phyloP scores from a whole-genome alignment of 2,888 invertebrate species.

The Cosmopolites sordidus region DNA sequence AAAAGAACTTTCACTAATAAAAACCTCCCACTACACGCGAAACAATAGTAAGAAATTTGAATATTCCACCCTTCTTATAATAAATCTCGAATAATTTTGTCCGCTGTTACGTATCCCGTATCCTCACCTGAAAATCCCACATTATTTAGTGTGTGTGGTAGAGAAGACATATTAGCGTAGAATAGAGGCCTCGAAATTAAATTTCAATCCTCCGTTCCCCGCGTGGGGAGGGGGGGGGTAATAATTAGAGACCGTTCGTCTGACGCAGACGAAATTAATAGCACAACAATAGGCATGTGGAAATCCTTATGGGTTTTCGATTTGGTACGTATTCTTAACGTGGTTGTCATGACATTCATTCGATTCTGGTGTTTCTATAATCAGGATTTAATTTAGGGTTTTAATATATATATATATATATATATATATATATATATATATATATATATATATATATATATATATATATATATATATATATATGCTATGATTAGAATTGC shows the following conservation, averaged over 20 bases:
- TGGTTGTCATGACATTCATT: too few relatives aligned
- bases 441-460: too few relatives aligned
- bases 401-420: too few relatives aligned
- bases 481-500: too few relatives aligned
- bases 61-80: slow-evolving; percentile 16
- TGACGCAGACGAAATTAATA: slow-evolving; percentile 36
- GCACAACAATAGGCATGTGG: slow-evolving; percentile 38
- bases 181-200: slow-evolving; percentile 29
- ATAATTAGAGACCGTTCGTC: slow-evolving; percentile 33
- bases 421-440: too few relatives aligned
- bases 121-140: slow-evolving; percentile 27
- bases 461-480: too few relatives aligned
- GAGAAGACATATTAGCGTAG: slow-evolving; percentile 27
- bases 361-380: too few relatives aligned
- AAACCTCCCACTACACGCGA: background rate
- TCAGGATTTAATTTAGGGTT: too few relatives aligned
- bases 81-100: slow-evolving; percentile 25
- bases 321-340: background rate
- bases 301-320: slow-evolving; percentile 34
- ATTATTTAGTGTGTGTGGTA: slow-evolving; percentile 27
- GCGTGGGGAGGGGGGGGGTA: slow-evolving; percentile 29
- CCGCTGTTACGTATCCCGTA: slow-evolving; percentile 20
- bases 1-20: too few relatives aligned
- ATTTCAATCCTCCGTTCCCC: slow-evolving; percentile 30
- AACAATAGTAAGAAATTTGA: slow-evolving; percentile 1